phyloP scores from a whole-genome alignment of 2,113 vertebrate species.

The Piliocolobus tephrosceles region DNA sequence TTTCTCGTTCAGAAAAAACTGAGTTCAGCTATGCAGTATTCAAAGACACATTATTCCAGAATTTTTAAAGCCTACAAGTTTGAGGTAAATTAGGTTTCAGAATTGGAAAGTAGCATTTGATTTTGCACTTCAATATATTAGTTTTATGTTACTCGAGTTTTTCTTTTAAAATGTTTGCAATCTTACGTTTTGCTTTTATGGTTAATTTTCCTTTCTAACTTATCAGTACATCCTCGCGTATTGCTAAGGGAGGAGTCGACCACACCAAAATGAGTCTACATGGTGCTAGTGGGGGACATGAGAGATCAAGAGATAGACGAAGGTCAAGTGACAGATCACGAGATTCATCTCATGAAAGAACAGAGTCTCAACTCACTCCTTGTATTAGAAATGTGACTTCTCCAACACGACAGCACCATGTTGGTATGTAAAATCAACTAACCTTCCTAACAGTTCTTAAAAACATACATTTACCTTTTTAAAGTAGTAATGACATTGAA shows the following conservation, averaged over 20 bases:
- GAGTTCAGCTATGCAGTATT: neutral
- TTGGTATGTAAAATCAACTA: slow-evolving; percentile 86
- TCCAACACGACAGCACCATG: slow-evolving; percentile 95
- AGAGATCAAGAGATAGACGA: slow-evolving; percentile 95
- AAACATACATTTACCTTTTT: slow-evolving; percentile 2
- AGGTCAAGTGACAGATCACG: slow-evolving; percentile 97
- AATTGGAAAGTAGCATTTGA: slow-evolving; percentile 49
- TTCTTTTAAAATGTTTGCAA: slow-evolving; percentile 37
- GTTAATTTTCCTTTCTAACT: slow-evolving; percentile 60
- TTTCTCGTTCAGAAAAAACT: slow-evolving; percentile 27
- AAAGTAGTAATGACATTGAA: neutral
- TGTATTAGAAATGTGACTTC: slow-evolving; percentile 99
- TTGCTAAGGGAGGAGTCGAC: slow-evolving; percentile 87
- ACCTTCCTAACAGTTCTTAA: neutral
- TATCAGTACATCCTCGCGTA: slow-evolving; percentile 87
- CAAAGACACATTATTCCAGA: neutral
- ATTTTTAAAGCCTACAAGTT: slow-evolving; percentile 25
- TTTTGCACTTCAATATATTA: slow-evolving; percentile 38
- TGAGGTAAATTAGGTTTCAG: slow-evolving; percentile 40
- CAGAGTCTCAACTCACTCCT: slow-evolving; percentile 96
- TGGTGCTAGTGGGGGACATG: slow-evolving; percentile 93
- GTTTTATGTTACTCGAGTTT: slow-evolving; percentile 39
- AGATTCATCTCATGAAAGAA: slow-evolving; percentile 97
- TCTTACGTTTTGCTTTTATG: slow-evolving; percentile 34
- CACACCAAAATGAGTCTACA: slow-evolving; percentile 96